Conservation (phyloP, 2,888 invertebrate genomes). For the Trimorus sp. region DNA sequence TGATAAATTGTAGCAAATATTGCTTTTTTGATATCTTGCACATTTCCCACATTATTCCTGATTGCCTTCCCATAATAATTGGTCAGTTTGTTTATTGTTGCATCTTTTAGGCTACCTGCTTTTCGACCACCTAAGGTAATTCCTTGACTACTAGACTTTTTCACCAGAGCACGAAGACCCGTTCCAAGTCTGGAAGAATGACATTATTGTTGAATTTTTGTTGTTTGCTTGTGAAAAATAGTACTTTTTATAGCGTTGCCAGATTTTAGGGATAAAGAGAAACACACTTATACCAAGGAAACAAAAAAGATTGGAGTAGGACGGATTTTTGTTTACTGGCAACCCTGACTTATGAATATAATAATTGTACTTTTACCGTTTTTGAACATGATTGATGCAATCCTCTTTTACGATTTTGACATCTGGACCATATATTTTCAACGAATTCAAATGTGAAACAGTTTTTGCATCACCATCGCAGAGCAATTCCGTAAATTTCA, state of each 20-base stretch:
- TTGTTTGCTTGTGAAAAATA: no score
- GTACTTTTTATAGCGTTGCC: no score
- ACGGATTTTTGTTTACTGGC: no score
- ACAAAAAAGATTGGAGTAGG: no score
- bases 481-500: slow-evolving; percentile 10
- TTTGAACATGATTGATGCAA: no score
- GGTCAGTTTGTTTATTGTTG: slow-evolving; percentile 4
- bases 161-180: slow-evolving; percentile 16
- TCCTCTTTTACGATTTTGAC: no score
- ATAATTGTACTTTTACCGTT: no score
- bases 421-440: slow-evolving; percentile 3
- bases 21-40: no score
- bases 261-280: no score
- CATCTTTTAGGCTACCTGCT: slow-evolving; percentile 8
- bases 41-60: slow-evolving; percentile 14
- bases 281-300: no score
- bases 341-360: no score
- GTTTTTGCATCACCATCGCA: slow-evolving; percentile 31
- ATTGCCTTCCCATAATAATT: slow-evolving; percentile 12
- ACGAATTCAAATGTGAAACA: slow-evolving; percentile 14
- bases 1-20: slow-evolving; percentile 39
- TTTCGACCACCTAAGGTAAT: slow-evolving; percentile 11
- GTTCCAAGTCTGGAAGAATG: slow-evolving; percentile 10
- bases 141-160: background rate
- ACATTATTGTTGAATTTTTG: no score